A percentile compares a stretch with the other conserved stretches of the same genome.
These are phyloP conservation scores for Tylochromis polylepis DNA, from an alignment of 2,113 vertebrate genomes.

Conservation along the genomic window DNA sequence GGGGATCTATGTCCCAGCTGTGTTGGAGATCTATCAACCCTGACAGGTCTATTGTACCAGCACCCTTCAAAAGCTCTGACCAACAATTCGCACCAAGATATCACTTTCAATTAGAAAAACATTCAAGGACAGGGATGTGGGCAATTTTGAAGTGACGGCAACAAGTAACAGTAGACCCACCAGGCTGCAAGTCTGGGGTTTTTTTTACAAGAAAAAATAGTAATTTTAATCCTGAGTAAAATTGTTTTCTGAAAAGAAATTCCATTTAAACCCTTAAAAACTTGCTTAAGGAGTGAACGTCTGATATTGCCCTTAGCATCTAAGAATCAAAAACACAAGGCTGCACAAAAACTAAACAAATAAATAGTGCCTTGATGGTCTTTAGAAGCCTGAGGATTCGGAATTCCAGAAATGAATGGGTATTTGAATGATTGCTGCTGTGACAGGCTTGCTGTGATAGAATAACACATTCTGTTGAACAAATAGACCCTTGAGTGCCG, in stretches of 20 bases:
- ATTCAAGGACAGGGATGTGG: conserved; percentile 44
- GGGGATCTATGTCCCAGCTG: conserved; percentile 63
- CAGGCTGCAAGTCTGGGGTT: background rate
- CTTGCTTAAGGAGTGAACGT: background rate
- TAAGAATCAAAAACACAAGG: conserved; percentile 38
- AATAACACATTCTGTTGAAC: conserved; percentile 79
- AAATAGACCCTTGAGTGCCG: conserved; percentile 77
- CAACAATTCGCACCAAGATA: conserved; percentile 61
- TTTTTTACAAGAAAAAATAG: background rate
- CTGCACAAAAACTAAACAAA: conserved; percentile 42
- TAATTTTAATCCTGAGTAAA: background rate
- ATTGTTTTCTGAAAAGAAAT: background rate
- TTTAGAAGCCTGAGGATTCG: conserved; percentile 36
- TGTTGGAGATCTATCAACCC: conserved; percentile 73
- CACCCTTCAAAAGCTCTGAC: conserved; percentile 67
- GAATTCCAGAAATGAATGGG: conserved; percentile 67
- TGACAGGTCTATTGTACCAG: conserved; percentile 74
- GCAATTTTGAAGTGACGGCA: conserved; percentile 32
- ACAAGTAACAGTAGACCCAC: background rate
- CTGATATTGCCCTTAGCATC: background rate
- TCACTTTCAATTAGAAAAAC: conserved; percentile 71
- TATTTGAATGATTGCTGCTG: conserved; percentile 77
- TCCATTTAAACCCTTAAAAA: background rate
- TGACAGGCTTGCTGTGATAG: conserved; percentile 76
- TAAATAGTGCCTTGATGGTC: conserved; percentile 36